A percentile compares a stretch with the other conserved stretches of the same genome.
These are phyloP conservation scores for Macropodus opercularis DNA, from an alignment of 2,797 vertebrate genomes.

Conservation along the genomic window DNA sequence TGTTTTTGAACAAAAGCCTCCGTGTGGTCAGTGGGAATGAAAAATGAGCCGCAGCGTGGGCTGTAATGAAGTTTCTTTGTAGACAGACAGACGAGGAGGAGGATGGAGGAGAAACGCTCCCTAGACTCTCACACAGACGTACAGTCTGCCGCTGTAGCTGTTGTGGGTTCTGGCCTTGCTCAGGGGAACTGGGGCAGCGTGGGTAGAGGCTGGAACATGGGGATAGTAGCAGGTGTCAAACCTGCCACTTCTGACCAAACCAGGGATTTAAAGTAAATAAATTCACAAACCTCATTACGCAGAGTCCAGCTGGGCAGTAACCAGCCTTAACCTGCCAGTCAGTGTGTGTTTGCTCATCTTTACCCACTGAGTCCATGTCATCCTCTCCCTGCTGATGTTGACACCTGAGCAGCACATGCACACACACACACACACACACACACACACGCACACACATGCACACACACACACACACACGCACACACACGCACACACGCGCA, in stretches of 20 bases:
- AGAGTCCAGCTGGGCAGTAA: neutral
- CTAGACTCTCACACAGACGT: slow-evolving; percentile 4
- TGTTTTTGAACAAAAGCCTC: too few species aligned
- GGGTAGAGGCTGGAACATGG: neutral
- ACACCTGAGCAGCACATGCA: too few species aligned
- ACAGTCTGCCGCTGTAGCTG: too few species aligned
- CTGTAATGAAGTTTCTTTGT: slow-evolving; percentile 20
- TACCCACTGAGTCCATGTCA: slow-evolving; percentile 32
- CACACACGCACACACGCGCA: too few species aligned
- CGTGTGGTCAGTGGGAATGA: slow-evolving; percentile 5
- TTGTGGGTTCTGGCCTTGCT: slow-evolving; percentile 38
- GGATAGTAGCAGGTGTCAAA: too few species aligned
- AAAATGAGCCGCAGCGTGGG: slow-evolving; percentile 4
- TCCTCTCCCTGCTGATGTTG: slow-evolving; percentile 61
- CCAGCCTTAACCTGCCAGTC: neutral
- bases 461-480: too few species aligned
- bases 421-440: neutral
- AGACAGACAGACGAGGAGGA: neutral
- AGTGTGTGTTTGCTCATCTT: neutral
- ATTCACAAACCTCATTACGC: too few species aligned
- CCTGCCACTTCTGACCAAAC: too few species aligned
- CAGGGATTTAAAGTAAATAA: too few species aligned
- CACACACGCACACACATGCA: too few species aligned
- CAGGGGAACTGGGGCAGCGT: slow-evolving; percentile 22
- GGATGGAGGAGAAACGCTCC: neutral